These are phyloP conservation scores for Amphiprion ocellaris DNA, from an alignment of 2,113 vertebrate genomes.

Conservation along the genomic window DNA sequence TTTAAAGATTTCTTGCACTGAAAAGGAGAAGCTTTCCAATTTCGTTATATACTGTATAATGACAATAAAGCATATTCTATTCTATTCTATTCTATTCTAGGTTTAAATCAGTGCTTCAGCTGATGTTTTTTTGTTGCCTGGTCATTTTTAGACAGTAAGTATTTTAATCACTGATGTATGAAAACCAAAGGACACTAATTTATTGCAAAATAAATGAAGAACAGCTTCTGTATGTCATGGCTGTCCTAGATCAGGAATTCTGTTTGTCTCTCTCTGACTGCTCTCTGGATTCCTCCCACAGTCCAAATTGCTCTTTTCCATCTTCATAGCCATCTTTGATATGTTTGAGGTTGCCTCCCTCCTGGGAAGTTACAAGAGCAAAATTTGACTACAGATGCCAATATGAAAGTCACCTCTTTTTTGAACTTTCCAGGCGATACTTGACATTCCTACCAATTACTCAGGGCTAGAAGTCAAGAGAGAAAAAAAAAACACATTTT, in stretches of 20 bases:
- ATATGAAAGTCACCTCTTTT: slow-evolving; percentile 33
- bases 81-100: no score
- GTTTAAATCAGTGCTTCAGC: slow-evolving; percentile 23
- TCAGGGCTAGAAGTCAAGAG: slow-evolving; percentile 5
- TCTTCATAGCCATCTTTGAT: slow-evolving; percentile 60
- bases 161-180: not conserved
- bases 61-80: no score
- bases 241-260: slow-evolving; percentile 11
- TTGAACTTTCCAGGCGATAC: slow-evolving; percentile 23
- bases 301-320: slow-evolving; percentile 21
- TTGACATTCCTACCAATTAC: slow-evolving; percentile 46
- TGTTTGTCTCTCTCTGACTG: not conserved
- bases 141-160: slow-evolving; percentile 6
- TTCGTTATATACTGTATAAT: no score
- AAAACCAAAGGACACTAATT: not conserved
- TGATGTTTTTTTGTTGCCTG: slow-evolving; percentile 23
- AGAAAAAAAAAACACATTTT: not conserved
- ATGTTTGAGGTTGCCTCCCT: slow-evolving; percentile 27
- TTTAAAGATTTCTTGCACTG: no score
- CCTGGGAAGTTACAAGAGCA: slow-evolving; percentile 35
- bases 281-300: slow-evolving; percentile 1
- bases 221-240: no score
- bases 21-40: no score
- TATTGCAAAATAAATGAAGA: slow-evolving; percentile 2
- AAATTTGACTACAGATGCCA: slow-evolving; percentile 31